A percentile compares a stretch with the other conserved stretches of the same genome.
Evolutionary conservation across 2,797 vertebrate species (phyloP).

Genomic region (Podarcis lilfordi): DNA sequence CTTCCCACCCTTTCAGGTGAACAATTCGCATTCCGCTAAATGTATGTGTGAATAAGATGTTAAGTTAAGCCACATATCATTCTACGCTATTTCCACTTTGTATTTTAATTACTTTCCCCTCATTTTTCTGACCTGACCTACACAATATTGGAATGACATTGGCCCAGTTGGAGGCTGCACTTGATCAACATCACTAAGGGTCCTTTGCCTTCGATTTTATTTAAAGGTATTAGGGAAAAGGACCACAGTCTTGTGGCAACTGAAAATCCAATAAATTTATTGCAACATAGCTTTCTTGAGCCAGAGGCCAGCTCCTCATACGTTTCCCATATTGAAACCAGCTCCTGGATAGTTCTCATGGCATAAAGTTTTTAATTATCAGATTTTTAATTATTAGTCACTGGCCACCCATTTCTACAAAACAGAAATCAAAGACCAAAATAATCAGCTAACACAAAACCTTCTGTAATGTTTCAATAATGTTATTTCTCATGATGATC

Average conservation of each 20-base stretch:
- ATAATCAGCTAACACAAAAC: background rate
- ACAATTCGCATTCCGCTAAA: background rate
- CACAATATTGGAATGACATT: background rate
- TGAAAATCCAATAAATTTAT: background rate
- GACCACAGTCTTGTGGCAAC: background rate
- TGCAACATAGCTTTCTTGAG: background rate
- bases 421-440: constrained; percentile 2
- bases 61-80: background rate
- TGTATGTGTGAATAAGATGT: background rate
- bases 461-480: background rate
- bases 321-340: background rate
- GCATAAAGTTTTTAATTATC: background rate
- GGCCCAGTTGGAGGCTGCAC: background rate
- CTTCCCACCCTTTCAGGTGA: background rate
- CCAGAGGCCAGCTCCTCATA: background rate
- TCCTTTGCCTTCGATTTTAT: background rate
- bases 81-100: background rate
- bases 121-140: background rate
- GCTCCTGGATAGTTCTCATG: background rate
- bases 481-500: background rate
- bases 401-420: background rate
- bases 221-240: background rate
- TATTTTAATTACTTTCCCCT: background rate
- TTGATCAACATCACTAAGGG: background rate
- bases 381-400: constrained; percentile 7